Conservation (phyloP, 1,140 invertebrate species). For the Charaxes varanes region DNA sequence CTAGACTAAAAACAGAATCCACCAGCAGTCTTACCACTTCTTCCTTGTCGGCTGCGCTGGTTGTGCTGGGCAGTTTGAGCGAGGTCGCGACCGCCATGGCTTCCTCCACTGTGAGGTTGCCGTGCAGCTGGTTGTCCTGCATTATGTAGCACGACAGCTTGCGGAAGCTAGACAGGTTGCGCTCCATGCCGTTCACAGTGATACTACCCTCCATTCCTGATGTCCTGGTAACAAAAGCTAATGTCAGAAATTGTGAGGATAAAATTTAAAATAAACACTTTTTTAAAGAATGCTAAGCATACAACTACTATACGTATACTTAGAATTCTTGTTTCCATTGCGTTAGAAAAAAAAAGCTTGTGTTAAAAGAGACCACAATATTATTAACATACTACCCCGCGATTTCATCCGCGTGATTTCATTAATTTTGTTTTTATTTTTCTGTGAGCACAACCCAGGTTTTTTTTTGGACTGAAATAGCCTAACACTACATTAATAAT, state of each 20-base stretch:
- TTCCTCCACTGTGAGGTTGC: constrained; percentile 94
- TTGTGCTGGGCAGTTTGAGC: constrained; percentile 88
- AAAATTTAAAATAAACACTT: neutral
- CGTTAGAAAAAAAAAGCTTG: too few relatives aligned
- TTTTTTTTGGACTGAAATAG: too few relatives aligned
- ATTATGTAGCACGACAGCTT: constrained; percentile 98
- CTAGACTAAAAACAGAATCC: neutral
- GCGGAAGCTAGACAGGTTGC: constrained; percentile 91
- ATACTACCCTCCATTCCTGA: constrained; percentile 85
- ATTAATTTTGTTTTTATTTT: too few relatives aligned
- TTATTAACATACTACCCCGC: too few relatives aligned
- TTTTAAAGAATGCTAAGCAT: neutral
- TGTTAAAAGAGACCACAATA: too few relatives aligned
- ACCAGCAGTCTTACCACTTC: constrained; percentile 81
- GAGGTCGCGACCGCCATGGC: constrained; percentile 94
- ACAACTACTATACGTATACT: neutral
- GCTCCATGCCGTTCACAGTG: constrained; percentile 89
- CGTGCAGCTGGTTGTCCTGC: constrained; percentile 97
- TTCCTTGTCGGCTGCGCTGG: constrained; percentile 82
- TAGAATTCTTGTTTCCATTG: too few relatives aligned
- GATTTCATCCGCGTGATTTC: too few relatives aligned
- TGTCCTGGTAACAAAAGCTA: constrained; percentile 75
- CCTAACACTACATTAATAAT: too few relatives aligned
- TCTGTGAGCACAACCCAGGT: too few relatives aligned
- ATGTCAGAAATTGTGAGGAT: neutral